Conservation (phyloP, 2,113 vertebrate species). For the Thoracochromis brauschi region DNA sequence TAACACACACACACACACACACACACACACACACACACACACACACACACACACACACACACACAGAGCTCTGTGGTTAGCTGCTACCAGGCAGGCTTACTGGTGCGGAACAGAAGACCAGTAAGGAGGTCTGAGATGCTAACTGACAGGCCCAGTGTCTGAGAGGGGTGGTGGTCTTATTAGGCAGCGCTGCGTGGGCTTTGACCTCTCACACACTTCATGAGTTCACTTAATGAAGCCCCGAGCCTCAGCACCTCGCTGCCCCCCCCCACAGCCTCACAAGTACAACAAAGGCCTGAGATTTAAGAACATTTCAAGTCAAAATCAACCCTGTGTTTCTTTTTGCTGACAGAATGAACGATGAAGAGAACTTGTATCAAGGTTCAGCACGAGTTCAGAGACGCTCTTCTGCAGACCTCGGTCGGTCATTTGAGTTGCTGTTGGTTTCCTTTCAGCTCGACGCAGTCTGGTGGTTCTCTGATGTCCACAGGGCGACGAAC, state of each 20-base stretch:
- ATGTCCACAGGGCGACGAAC: accelerated
- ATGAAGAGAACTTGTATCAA: background rate
- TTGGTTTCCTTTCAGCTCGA: background rate
- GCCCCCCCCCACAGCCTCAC: background rate
- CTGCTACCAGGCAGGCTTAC: slow-evolving; percentile 5
- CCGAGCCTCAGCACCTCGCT: slow-evolving; percentile 5
- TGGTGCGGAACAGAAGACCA: slow-evolving; percentile 53
- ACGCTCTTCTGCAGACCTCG: background rate
- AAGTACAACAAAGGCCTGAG: background rate
- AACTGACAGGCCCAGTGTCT: slow-evolving; percentile 40
- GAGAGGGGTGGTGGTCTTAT: slow-evolving; percentile 23
- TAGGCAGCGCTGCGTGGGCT: slow-evolving; percentile 46
- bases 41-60: background rate
- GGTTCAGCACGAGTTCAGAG: background rate
- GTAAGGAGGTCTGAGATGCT: slow-evolving; percentile 22
- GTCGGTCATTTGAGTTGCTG: background rate
- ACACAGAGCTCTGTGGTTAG: background rate
- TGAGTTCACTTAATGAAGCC: slow-evolving; percentile 43
- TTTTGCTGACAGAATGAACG: background rate
- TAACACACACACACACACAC: background rate
- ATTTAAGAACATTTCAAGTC: background rate
- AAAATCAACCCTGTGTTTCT: background rate
- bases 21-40: background rate
- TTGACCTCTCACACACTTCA: slow-evolving; percentile 64
- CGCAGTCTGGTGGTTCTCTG: background rate